Evolutionary conservation across 2,888 invertebrate species (phyloP).

Genomic region (Drosophila recens): DNA sequence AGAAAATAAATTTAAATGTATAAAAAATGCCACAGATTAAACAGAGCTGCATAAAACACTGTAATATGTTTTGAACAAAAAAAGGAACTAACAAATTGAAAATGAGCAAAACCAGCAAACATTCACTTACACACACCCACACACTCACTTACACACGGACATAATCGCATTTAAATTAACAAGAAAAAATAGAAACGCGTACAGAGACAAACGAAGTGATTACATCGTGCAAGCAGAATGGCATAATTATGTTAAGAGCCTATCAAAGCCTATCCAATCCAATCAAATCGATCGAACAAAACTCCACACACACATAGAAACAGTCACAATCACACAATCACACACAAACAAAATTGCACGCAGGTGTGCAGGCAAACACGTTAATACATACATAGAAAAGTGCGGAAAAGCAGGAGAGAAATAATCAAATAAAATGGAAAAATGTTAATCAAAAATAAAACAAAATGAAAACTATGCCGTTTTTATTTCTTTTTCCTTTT

Average conservation of each 20-base stretch:
- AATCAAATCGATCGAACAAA: slow-evolving; percentile 56
- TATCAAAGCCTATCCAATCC: slow-evolving; percentile 74
- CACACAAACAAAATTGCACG: slow-evolving; percentile 21
- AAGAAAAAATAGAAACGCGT: slow-evolving; percentile 36
- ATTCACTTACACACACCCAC: slow-evolving; percentile 19
- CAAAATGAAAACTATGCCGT: slow-evolving; percentile 51
- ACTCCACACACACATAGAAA: slow-evolving; percentile 13
- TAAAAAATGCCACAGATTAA: slow-evolving; percentile 55
- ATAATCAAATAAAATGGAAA: slow-evolving; percentile 80
- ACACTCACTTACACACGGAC: slow-evolving; percentile 13
- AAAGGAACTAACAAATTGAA: not conserved
- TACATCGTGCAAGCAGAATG: slow-evolving; percentile 63
- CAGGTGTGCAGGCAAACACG: slow-evolving; percentile 65
- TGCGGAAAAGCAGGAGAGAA: slow-evolving; percentile 69
- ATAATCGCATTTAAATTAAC: slow-evolving; percentile 57
- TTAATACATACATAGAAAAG: slow-evolving; percentile 75
- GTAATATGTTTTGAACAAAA: slow-evolving; percentile 42
- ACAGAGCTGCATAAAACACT: slow-evolving; percentile 54
- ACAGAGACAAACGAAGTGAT: slow-evolving; percentile 40
- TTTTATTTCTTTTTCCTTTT: not conserved
- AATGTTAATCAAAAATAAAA: slow-evolving; percentile 76
- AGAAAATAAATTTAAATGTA: slow-evolving; percentile 49
- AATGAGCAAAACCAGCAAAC: slow-evolving; percentile 33
- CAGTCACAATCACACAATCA: slow-evolving; percentile 15
- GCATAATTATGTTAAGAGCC: slow-evolving; percentile 77